These are phyloP conservation scores for Heliornis fulica DNA, from an alignment of 2,113 vertebrate genomes.

Conservation along the genomic window DNA sequence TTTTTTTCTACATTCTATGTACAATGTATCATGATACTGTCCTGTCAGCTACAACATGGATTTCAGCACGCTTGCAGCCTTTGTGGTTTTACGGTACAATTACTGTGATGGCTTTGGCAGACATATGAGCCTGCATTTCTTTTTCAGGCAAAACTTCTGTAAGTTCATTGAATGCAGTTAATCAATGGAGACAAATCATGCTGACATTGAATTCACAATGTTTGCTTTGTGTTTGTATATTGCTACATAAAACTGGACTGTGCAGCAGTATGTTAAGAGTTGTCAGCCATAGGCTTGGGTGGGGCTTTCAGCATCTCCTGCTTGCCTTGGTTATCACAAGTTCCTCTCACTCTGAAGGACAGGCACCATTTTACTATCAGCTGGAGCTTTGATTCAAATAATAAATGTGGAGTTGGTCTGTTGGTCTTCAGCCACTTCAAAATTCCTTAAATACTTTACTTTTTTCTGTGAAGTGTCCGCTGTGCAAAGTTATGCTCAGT, in stretches of 20 bases:
- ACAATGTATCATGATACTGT: not conserved
- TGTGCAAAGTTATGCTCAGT: not conserved
- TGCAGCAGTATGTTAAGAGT: accelerated
- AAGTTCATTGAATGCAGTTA: not conserved
- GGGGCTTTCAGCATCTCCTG: not conserved
- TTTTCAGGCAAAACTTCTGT: not conserved
- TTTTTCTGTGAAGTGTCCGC: not conserved
- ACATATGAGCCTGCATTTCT: not conserved
- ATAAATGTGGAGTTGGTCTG: not conserved
- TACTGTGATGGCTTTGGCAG: not conserved
- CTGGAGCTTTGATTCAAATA: not conserved
- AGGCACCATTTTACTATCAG: not conserved
- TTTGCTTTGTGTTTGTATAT: not conserved
- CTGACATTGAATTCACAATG: not conserved
- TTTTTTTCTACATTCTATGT: not conserved
- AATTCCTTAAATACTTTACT: not conserved
- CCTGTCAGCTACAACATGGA: not conserved
- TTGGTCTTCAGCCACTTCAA: not conserved
- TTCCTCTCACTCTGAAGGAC: not conserved
- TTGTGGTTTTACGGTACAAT: not conserved
- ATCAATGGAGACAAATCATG: not conserved
- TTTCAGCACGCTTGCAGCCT: not conserved
- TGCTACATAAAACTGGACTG: not conserved
- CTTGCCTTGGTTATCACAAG: not conserved
- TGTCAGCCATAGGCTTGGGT: not conserved